Conservation (phyloP, 2,888 invertebrate species). For the Protonemura montana region DNA sequence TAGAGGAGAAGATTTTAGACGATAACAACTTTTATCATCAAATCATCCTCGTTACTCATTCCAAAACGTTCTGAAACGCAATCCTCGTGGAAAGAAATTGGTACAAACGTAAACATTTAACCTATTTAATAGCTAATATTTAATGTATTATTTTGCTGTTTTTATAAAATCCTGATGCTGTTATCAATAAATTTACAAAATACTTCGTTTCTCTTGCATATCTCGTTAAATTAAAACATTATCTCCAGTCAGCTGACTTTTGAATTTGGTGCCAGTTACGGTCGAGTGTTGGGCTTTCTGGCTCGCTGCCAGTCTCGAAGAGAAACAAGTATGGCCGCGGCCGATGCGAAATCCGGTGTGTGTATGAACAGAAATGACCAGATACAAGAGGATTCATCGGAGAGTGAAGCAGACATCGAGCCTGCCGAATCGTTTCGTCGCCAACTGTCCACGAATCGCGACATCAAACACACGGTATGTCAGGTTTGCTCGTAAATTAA, state of each 20-base stretch:
- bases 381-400: constrained; percentile 70
- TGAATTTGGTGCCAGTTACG: neutral
- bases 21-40: no score
- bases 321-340: constrained; percentile 47
- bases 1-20: no score
- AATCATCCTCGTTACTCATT: no score
- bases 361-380: constrained; percentile 43
- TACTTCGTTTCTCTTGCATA: no score
- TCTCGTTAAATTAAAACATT: no score
- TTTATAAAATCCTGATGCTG: no score
- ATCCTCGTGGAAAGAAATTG: no score
- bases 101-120: no score
- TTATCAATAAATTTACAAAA: no score
- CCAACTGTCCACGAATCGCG: constrained; percentile 83
- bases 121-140: neutral
- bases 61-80: no score
- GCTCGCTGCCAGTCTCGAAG: neutral
- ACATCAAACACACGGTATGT: constrained; percentile 81
- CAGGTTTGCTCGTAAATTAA: constrained; percentile 42
- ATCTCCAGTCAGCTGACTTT: neutral
- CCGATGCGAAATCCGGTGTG: constrained; percentile 7
- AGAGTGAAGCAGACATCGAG: constrained; percentile 85
- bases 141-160: neutral
- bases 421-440: constrained; percentile 78
- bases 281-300: neutral